Evolutionary conservation across 2,113 vertebrate genomes (phyloP).

Genomic region (Oreotrochilus melanogaster): DNA sequence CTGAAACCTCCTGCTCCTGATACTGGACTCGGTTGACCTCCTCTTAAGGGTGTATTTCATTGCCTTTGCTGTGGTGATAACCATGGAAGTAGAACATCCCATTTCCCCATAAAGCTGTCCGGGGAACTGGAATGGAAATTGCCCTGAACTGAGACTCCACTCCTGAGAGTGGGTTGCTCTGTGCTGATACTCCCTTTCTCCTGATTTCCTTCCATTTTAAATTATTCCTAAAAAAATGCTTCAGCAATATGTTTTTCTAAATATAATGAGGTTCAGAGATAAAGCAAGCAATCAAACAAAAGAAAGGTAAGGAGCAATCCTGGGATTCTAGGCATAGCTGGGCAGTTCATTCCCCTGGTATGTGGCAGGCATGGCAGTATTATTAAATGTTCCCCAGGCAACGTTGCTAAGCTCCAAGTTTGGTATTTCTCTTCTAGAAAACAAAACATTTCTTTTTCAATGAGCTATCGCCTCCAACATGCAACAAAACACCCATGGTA

Average conservation of each 20-base stretch:
- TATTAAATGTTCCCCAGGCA: slow-evolving; percentile 47
- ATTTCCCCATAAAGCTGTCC: slow-evolving; percentile 49
- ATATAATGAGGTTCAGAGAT: background rate
- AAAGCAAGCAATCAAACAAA: background rate
- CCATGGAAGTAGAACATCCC: slow-evolving; percentile 62
- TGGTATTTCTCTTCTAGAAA: slow-evolving; percentile 33
- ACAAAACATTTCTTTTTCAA: background rate
- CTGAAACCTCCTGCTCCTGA: background rate
- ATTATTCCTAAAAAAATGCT: background rate
- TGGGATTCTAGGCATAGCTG: background rate
- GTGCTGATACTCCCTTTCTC: background rate
- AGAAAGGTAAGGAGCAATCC: background rate
- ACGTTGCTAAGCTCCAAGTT: slow-evolving; percentile 24
- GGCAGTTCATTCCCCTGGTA: background rate
- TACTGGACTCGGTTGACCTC: slow-evolving; percentile 17
- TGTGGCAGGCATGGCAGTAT: slow-evolving; percentile 18
- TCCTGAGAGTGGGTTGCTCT: slow-evolving; percentile 27
- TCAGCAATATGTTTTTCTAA: background rate
- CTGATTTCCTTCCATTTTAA: background rate
- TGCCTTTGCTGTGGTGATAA: slow-evolving; percentile 14
- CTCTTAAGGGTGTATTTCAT: slow-evolving; percentile 51
- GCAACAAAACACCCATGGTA: background rate
- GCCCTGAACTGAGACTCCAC: slow-evolving; percentile 21
- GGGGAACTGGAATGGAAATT: slow-evolving; percentile 57
- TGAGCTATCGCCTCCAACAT: background rate